These are phyloP conservation scores for Brenthis ino DNA, from an alignment of 2,888 invertebrate species.

Conservation along the genomic window DNA sequence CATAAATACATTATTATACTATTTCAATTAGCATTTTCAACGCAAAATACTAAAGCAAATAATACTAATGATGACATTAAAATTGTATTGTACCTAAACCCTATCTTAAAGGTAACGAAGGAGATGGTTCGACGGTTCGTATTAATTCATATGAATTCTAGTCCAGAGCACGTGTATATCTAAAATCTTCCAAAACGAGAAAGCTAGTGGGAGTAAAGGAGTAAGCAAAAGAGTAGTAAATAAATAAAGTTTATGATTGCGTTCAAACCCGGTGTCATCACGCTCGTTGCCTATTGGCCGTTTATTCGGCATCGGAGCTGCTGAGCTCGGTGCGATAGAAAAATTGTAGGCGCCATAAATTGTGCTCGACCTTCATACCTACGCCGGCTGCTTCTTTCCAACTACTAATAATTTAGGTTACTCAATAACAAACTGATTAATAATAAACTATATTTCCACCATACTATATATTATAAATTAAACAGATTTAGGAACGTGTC, in stretches of 20 bases:
- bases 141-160: neutral
- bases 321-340: conserved; percentile 28
- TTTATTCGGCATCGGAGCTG: conserved; percentile 21
- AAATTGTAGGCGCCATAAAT: conserved; percentile 44
- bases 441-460: conserved; percentile 9
- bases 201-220: neutral
- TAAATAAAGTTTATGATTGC: conserved; percentile 30
- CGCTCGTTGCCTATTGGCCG: conserved; percentile 21
- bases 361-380: conserved; percentile 44
- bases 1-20: too few species aligned
- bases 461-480: neutral
- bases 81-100: too few species aligned
- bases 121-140: too few species aligned
- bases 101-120: too few species aligned
- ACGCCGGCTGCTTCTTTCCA: conserved; percentile 28
- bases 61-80: too few species aligned
- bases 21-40: too few species aligned
- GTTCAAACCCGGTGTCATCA: conserved; percentile 23
- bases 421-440: conserved; percentile 29
- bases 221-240: conserved; percentile 15
- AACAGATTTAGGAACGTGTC: too few species aligned
- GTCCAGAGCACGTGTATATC: neutral
- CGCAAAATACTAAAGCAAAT: too few species aligned
- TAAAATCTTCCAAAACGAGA: neutral
- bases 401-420: conserved; percentile 25